Evolutionary conservation across 1,140 invertebrate species (phyloP).

Genomic region (Rhagoletis zephyria): DNA sequence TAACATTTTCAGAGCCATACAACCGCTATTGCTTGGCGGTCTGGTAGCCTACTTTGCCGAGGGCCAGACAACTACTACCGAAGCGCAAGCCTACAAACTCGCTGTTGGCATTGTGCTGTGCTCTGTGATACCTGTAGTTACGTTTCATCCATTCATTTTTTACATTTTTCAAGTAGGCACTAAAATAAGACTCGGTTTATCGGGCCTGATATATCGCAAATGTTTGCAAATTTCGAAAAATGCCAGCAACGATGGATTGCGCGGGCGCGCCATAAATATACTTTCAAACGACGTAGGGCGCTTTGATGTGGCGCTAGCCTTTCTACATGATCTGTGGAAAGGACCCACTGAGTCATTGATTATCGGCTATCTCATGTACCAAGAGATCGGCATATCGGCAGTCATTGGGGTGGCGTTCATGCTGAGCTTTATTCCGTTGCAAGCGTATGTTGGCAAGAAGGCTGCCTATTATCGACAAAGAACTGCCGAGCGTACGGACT

Average conservation of each 20-base stretch:
- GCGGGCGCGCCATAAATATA: conserved; percentile 90
- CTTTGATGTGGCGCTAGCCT: conserved; percentile 80
- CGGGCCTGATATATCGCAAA: conserved; percentile 88
- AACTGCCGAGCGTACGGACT: conserved; percentile 80
- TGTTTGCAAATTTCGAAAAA: conserved; percentile 78
- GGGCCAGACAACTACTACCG: conserved; percentile 72
- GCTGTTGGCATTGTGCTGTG: conserved; percentile 81
- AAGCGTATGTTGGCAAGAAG: conserved; percentile 83
- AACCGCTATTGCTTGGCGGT: conserved; percentile 80
- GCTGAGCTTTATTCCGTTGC: conserved; percentile 87
- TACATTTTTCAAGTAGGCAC: conserved; percentile 81
- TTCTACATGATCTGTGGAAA: conserved; percentile 81
- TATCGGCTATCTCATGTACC: conserved; percentile 84
- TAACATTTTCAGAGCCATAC: conserved; percentile 77
- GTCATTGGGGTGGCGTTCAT: conserved; percentile 85
- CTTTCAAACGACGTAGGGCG: conserved; percentile 87
- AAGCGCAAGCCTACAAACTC: conserved; percentile 79
- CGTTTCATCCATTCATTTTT: conserved; percentile 86
- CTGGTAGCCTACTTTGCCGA: conserved; percentile 81
- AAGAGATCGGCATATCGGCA: conserved; percentile 81
- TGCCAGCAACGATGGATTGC: conserved; percentile 84
- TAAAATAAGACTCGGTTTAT: conserved; percentile 84
- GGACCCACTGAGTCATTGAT: conserved; percentile 85
- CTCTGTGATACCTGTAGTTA: conserved; percentile 77
- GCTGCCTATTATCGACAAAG: conserved; percentile 76